Percentiles rank a stretch among this genome's conserved stretches.
Evolutionary conservation across 2,797 vertebrate species (phyloP).

Genomic region (Arrhamphus sclerolepis): DNA sequence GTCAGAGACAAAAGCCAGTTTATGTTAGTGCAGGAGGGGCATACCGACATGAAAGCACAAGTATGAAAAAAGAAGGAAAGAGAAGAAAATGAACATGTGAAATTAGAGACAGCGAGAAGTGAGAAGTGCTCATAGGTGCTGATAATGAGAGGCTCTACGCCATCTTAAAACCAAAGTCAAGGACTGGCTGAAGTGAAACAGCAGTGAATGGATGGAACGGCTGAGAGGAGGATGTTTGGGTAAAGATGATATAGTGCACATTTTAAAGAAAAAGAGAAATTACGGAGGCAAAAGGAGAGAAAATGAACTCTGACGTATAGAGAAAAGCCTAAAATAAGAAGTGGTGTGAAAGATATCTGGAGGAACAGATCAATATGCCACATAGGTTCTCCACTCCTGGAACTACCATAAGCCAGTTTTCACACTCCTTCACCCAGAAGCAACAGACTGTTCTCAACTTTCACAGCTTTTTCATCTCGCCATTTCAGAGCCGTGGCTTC

Average conservation of each 20-base stretch:
- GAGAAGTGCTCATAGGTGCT: neutral
- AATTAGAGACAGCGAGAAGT: no score
- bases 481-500: slow-evolving; percentile 8
- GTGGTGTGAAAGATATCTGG: slow-evolving; percentile 9
- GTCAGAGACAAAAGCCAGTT: slow-evolving; percentile 20
- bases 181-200: neutral
- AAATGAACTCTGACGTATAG: neutral
- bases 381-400: slow-evolving; percentile 4
- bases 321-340: neutral
- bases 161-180: slow-evolving; percentile 13
- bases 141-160: slow-evolving; percentile 3
- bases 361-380: slow-evolving; percentile 29
- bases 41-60: slow-evolving; percentile 23
- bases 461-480: no score
- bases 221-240: neutral
- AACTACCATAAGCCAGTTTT: neutral
- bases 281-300: neutral
- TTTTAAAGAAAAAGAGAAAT: neutral
- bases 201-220: slow-evolving; percentile 1
- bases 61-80: slow-evolving; percentile 31
- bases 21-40: neutral
- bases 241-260: neutral
- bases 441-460: slow-evolving; percentile 16
- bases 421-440: slow-evolving; percentile 23
- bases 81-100: no score